Conservation (phyloP, 2,113 vertebrate species). For the Tricholaema leucomelas region DNA sequence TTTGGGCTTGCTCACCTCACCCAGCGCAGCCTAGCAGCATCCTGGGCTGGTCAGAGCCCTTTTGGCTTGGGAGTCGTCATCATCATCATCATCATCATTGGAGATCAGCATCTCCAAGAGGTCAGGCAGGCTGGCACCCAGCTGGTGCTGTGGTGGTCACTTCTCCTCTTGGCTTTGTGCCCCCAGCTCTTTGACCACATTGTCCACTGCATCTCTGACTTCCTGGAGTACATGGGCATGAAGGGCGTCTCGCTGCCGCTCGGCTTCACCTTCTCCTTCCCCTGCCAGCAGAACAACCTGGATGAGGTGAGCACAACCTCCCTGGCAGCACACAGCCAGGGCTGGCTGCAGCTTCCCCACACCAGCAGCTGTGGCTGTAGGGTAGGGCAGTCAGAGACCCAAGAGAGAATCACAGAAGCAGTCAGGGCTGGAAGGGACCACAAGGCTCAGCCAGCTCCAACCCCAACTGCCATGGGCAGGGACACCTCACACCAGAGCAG, state of each 20-base stretch:
- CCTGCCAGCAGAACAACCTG: constrained; percentile 89
- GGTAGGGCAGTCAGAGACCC: neutral
- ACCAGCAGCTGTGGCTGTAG: fast-evolving
- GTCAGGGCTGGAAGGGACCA: no score
- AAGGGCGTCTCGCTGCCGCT: constrained; percentile 87
- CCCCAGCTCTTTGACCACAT: constrained; percentile 93
- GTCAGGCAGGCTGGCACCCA: neutral
- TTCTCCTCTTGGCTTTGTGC: neutral
- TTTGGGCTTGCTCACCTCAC: neutral
- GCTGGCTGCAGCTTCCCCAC: neutral
- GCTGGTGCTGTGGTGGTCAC: neutral
- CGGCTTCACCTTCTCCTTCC: constrained; percentile 98
- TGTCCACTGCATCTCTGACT: constrained; percentile 90
- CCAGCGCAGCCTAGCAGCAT: neutral
- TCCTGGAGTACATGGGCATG: constrained; percentile 97
- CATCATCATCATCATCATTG: no score
- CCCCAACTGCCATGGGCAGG: no score
- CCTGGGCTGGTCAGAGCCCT: neutral
- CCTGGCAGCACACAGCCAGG: fast-evolving
- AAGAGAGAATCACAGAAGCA: neutral
- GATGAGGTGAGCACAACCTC: constrained; percentile 81
- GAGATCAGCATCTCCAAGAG: fast-evolving
- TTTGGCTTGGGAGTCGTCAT: neutral
- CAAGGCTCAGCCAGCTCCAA: no score
- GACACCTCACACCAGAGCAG: no score